Evolutionary conservation across 2,797 vertebrate species (phyloP).

Genomic region (Melopsittacus undulatus): DNA sequence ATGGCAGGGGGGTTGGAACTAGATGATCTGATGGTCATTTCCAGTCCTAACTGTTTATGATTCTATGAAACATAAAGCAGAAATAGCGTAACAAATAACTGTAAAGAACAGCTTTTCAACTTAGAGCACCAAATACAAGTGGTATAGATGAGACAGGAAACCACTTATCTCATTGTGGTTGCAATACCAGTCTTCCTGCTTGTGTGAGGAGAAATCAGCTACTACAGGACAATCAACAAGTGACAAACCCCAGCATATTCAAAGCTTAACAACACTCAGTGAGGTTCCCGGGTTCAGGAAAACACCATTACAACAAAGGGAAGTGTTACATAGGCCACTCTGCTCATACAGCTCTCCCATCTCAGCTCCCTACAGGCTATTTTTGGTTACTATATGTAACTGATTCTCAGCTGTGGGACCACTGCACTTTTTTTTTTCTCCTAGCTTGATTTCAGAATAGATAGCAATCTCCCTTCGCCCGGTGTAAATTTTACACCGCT

Average conservation of each 20-base stretch:
- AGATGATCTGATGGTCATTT: background rate
- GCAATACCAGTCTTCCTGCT: background rate
- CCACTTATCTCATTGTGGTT: background rate
- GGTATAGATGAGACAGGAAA: background rate
- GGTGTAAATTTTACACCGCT: background rate
- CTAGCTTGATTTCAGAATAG: background rate
- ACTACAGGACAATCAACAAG: background rate
- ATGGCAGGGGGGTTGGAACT: background rate
- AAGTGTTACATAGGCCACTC: background rate
- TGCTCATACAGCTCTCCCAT: too few relatives aligned
- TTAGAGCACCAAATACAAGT: background rate
- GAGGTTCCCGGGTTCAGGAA: background rate
- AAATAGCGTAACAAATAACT: background rate
- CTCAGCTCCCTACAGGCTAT: background rate
- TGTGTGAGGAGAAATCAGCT: background rate
- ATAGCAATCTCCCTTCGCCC: background rate
- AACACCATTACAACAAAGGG: background rate
- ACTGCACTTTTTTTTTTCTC: background rate
- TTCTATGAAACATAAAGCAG: background rate
- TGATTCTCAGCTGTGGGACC: background rate
- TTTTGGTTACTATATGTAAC: background rate
- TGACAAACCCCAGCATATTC: too few relatives aligned
- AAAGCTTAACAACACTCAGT: background rate
- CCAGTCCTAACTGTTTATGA: background rate
- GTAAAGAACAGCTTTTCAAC: background rate